These are phyloP conservation scores for Bambusicola thoracicus DNA, from an alignment of 2,113 vertebrate genomes.

Conservation along the genomic window DNA sequence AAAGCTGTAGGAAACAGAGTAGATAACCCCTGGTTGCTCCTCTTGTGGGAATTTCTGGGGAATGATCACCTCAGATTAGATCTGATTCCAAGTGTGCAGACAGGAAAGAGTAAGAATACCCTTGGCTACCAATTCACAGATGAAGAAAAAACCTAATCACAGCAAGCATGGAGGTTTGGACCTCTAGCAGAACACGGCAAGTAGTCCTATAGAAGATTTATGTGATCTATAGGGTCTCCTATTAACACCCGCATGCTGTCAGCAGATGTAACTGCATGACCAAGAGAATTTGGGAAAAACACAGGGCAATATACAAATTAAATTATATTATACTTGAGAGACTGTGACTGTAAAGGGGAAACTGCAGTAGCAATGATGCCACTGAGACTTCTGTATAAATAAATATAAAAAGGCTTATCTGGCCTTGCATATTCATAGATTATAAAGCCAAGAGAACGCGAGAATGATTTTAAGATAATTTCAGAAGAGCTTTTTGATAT, in stretches of 20 bases:
- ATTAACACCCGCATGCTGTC: background rate
- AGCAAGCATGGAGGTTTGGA: accelerated
- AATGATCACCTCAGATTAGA: background rate
- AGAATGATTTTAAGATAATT: background rate
- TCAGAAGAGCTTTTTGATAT: background rate
- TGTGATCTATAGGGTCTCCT: background rate
- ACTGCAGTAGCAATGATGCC: background rate
- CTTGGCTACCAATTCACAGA: background rate
- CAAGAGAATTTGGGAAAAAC: background rate
- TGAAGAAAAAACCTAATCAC: background rate
- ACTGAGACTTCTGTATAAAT: background rate
- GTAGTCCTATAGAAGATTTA: background rate
- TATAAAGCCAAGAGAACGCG: background rate
- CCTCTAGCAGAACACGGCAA: background rate
- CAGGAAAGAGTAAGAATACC: background rate
- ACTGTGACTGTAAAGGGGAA: background rate
- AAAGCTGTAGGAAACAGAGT: background rate
- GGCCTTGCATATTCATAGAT: background rate
- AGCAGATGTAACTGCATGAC: background rate
- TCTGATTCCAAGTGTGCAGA: background rate
- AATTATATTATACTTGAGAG: background rate
- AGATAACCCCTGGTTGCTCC: background rate
- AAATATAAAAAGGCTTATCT: background rate
- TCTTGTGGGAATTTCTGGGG: background rate
- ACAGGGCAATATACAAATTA: background rate